Conservation (phyloP, 2,888 invertebrate species). For the Macrophya alboannulata region DNA sequence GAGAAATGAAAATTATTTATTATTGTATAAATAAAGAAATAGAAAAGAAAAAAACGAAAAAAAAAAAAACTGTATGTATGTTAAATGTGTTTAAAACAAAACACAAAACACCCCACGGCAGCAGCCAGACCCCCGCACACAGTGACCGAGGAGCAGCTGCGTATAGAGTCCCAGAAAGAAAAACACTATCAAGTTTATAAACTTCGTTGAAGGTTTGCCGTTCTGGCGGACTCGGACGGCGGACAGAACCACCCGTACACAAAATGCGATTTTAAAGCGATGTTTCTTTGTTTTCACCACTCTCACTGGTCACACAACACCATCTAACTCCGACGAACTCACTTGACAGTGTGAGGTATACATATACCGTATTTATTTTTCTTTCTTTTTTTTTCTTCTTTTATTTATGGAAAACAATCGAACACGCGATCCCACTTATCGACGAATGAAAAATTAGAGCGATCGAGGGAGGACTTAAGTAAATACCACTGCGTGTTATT, state of each 20-base stretch:
- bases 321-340: not conserved
- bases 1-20: too few species aligned
- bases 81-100: not conserved
- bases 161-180: not conserved
- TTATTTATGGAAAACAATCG: constrained; percentile 17
- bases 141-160: constrained; percentile 15
- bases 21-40: not conserved
- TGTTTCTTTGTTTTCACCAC: constrained; percentile 50
- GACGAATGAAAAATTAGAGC: constrained; percentile 2
- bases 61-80: not conserved
- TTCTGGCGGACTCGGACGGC: not conserved
- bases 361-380: not conserved
- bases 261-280: constrained; percentile 2
- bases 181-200: constrained; percentile 19
- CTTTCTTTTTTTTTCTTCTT: not conserved
- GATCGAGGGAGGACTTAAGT: not conserved
- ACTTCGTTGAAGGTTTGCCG: constrained; percentile 47
- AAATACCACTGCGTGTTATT: constrained; percentile 9
- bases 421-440: constrained; percentile 36
- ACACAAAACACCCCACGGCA: not conserved
- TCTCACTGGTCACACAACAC: constrained; percentile 14
- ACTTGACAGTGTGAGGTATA: not conserved
- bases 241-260: not conserved
- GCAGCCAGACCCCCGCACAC: not conserved
- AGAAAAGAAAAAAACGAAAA: not conserved